A percentile compares a stretch with the other conserved stretches of the same genome.
phyloP scores from a whole-genome alignment of 2,888 invertebrate species.

The Salticus scenicus region DNA sequence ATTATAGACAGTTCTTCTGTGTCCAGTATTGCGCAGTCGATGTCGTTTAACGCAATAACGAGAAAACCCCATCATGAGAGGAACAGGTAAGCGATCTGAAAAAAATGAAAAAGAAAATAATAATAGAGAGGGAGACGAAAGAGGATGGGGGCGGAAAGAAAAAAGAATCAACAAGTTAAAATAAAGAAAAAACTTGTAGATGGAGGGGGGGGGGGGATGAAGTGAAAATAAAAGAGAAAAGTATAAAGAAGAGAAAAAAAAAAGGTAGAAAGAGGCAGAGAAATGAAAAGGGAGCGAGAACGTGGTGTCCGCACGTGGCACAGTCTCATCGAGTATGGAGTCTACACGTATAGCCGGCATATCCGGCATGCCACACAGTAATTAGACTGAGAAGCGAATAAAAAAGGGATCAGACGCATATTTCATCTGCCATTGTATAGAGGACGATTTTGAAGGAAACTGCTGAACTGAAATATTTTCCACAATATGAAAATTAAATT shows the following conservation, averaged over 20 bases:
- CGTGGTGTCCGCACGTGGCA: constrained; percentile 62
- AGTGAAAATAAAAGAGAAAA: constrained; percentile 13
- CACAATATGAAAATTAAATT: too few relatives aligned
- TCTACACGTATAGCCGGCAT: constrained; percentile 47
- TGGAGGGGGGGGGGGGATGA: background rate
- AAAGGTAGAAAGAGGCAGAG: constrained; percentile 2
- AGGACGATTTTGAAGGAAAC: too few relatives aligned
- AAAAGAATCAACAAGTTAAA: background rate
- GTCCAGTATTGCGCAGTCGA: background rate
- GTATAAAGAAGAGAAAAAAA: constrained; percentile 3
- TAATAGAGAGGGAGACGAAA: background rate
- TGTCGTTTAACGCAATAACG: background rate
- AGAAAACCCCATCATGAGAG: background rate
- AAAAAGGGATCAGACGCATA: background rate
- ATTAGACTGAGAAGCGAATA: constrained; percentile 44
- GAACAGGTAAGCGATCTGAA: constrained; percentile 8
- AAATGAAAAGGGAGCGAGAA: constrained; percentile 3
- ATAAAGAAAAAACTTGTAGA: background rate
- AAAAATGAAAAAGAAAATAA: background rate
- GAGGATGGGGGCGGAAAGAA: background rate
- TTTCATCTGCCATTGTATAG: too few relatives aligned
- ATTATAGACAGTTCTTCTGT: background rate
- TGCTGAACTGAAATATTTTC: too few relatives aligned
- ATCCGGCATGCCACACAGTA: constrained; percentile 64
- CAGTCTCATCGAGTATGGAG: constrained; percentile 46